A percentile compares a stretch with the other conserved stretches of the same genome.
These are phyloP conservation scores for Apamea epomidion DNA, from an alignment of 2,888 invertebrate genomes.

Conservation along the genomic window DNA sequence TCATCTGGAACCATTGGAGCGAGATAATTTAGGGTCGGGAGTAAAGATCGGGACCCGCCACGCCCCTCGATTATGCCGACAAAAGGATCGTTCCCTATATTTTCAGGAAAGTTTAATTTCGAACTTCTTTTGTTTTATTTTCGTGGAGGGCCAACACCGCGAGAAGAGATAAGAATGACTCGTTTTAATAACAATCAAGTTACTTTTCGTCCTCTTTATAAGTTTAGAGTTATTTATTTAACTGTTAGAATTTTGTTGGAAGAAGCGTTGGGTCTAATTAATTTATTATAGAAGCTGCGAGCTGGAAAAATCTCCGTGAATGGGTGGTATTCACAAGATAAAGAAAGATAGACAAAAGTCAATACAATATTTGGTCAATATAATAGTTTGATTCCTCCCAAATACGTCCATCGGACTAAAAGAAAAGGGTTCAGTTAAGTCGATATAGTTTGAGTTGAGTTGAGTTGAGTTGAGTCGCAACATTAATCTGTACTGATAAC, in stretches of 20 bases:
- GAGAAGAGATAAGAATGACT: constrained; percentile 53
- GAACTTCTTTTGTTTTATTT: constrained; percentile 74
- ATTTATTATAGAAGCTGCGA: constrained; percentile 16
- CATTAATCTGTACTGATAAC: constrained; percentile 40
- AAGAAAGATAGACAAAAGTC: not conserved
- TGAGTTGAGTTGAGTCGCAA: constrained; percentile 22
- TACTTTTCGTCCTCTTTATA: constrained; percentile 31
- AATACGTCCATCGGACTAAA: not conserved
- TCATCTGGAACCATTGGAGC: constrained; percentile 76
- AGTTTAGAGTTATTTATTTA: constrained; percentile 32
- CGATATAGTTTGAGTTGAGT: too few species aligned
- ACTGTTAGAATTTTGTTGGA: constrained; percentile 13
- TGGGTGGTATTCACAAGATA: not conserved
- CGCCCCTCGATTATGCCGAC: constrained; percentile 72
- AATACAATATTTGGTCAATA: not conserved
- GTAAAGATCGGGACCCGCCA: constrained; percentile 71
- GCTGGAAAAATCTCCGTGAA: not conserved
- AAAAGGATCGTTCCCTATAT: constrained; percentile 71
- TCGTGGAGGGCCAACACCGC: constrained; percentile 41
- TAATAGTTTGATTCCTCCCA: not conserved
- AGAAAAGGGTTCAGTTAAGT: constrained; percentile 29
- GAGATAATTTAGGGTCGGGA: constrained; percentile 77
- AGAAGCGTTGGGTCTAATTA: not conserved
- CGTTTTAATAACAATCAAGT: constrained; percentile 52
- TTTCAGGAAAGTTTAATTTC: constrained; percentile 75